Evolutionary conservation across 2,113 vertebrate species (phyloP), one percentile per base, ranked within the genome.

Genomic region (Gallinago undulata): DNA sequence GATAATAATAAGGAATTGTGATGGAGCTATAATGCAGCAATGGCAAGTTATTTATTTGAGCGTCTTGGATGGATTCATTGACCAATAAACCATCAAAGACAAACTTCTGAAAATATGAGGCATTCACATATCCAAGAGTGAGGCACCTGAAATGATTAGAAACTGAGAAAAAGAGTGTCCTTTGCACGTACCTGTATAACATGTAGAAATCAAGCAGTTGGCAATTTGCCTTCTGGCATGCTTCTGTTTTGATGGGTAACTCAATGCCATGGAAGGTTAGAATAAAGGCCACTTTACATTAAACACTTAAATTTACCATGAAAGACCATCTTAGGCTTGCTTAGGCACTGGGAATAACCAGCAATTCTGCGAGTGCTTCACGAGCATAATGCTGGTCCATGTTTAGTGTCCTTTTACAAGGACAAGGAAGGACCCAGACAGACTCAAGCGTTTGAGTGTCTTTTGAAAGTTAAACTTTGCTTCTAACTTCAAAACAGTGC

Each of bases 191-290:
- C 66, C 55, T 82, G 30, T 56, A 39, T 87, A 72, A 55, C 8
- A 30, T 8, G 74, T 62, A 73, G 93, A 93, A 90, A 92, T 67
- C 63, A 47, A 94, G 88, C n/a, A 76, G 64, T 70, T 78, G 47
- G 56, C 70, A 84, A 95, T 93, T 94, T 95, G 83, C 19, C 72
- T 97, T 91, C 90, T 97, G 86, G 55, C 59, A 82, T 27, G 70
- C 51, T 97, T 95, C 87, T 57, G 67, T 67, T 57, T 76, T 87
- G 80, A 86, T n/a, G 66, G 77, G 85, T 97, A 94, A 87, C 62
- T 90, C 84, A 92, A 2, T 80, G 51, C 37, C 79, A 50, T 77
- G 80, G 89, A 94, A 94, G 43, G 31, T 67, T 72, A 64, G 93
- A 68, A 82, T 56, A 76, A 50, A 84, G 91, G 48, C 70, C 68